Evolutionary conservation across 2,113 vertebrate species (phyloP), one percentile per base, ranked within the genome.

Genomic region (Pao palembangensis): DNA sequence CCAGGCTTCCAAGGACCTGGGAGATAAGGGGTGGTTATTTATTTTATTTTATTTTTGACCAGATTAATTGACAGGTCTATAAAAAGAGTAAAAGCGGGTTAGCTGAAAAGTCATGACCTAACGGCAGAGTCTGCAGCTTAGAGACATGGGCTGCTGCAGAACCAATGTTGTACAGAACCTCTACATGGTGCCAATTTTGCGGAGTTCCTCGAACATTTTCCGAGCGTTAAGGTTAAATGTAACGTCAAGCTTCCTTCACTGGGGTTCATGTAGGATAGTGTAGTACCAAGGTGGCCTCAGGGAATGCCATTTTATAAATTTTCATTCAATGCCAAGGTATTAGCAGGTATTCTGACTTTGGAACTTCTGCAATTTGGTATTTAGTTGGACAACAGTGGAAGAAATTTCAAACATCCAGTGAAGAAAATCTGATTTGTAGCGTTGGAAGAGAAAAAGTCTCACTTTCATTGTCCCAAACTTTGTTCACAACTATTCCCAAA

Each of bases 21-120:
- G 61, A 79, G 76, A 85, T 69, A 76, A 38, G 63, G 67, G 65
- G 25, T 66, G 72, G 47, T 74, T 78, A 74, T 80, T 64, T 64
- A 61, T 62, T 52, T 49, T 49, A 68, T 53, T 61, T 60, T 53
- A 49, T 57, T 74, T 71, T 81, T 75, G 63, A 31, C 55, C 73
- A 58, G 72, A 81, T 80, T 81, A 75, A 81, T 85, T 78, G 78
- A 79, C 82, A 79, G 72, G 51, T 49, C 71, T 82, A 67, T 71
- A 67, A 80, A 50, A 61, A 44, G 58, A 72, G 58, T 58, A 49
- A 72, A 78, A 78, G 58, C 71, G 75, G 69, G 67, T 58, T 72
- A 61, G 65, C 65, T 51, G 41, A 18, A 61, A 76, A 80, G 65
- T 71, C 62, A 41, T 44, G 62, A 70, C 79, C 61, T 75, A 52